Base-by-base conservation (phyloP, 1,140 invertebrate species). In the Nixonia krombeini region DNA sequence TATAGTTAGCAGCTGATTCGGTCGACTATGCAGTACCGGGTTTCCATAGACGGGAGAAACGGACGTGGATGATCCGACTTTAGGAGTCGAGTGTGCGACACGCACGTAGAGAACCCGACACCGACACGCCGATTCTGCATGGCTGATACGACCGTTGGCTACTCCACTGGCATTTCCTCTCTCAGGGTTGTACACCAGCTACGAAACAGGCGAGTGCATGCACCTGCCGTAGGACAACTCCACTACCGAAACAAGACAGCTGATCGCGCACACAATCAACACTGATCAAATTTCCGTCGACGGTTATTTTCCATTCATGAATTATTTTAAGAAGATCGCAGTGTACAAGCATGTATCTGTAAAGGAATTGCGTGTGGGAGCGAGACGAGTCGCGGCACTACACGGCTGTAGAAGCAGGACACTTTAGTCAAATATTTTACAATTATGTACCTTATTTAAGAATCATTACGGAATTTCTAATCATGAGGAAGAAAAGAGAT, bases 401-500 rank as follows among this genome's bases (percentile, higher is more conserved):
- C 21, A 6, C 4, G 8, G 6, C 1, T 6, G 17, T 18, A 5
- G 37, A 15, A 51, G 8, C 46, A 57, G n/a, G 9, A 29, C 21
- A 25, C 40, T 63, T 70, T 67, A 63, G 62, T 56, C 52, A 13
- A 16, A 0, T 6, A 12, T 26, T 40, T 33, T 4, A 23, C 2
- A 21, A 44, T 50, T 33, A 2, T 29, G 10, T 6, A 28, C 10
- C 9, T 37, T 6, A 40, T 50, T 26, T 63, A 41, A n/a, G 17
- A 10, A 8, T 37, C 50, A n/a, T 33, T 25, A 29, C 37, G 1
- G 16, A 42, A 58, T 51, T 62, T 18, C 15, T 26, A 57, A 70
- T 25, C 33, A 73, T 82, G 74, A 82, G 65, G 57, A 79, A 68
- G 35, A 70, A 62, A 75, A 73, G 73, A 67, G 57, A 56, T 45